Base-by-base conservation (phyloP, 2,888 invertebrate species). In the Mesorhabditis belari region DNA sequence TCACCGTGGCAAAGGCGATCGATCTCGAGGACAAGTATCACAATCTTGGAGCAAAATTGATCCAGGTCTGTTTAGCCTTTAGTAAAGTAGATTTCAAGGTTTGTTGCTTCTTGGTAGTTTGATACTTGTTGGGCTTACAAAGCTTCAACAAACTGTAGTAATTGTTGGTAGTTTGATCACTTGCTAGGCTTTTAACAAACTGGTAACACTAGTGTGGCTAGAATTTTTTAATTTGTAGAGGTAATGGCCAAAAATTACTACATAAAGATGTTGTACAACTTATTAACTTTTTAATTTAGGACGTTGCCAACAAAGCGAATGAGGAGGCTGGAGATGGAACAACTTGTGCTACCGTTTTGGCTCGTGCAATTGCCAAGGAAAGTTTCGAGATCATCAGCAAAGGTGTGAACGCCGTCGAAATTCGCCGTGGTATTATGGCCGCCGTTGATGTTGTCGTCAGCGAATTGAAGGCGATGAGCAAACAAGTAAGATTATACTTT, bases 261-360 rank as follows among this genome's bases (percentile, higher is more conserved):
- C n/a, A n/a, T n/a, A n/a, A n/a, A n/a, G n/a, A n/a, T n/a, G 21
- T 23, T 24, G 4, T 53, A 3, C 25, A n/a, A 21, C 19, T 23
- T 4, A 12, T 19, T 21, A 19, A 21, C 27, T 9, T 3, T 12
- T 24, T 17, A 27, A 52, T 68, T 66, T 28, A 76, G 75, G 96
- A 99, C 84, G 98, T 99, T 29, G 98, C 98, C 3, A 96, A 95
- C 83, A 98, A 94, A 82, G 96, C 98, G 4, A 99, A 99, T 81
- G 98, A 99, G 83, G 95, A 98, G 83, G 95, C 98, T 62, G 98
- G 98, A 25, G 98, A 98, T 84, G 98, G 98, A 54, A 91, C 90
- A 1, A 99, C 98, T 0, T 93, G 96, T 5, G 96, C 98, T 1
- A 98, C 98, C 2, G 92, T 98, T 58, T 87, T 99, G 67, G 98